phyloP scores from a whole-genome alignment of 2,113 vertebrate genomes.

The Argyrosomus japonicus region DNA sequence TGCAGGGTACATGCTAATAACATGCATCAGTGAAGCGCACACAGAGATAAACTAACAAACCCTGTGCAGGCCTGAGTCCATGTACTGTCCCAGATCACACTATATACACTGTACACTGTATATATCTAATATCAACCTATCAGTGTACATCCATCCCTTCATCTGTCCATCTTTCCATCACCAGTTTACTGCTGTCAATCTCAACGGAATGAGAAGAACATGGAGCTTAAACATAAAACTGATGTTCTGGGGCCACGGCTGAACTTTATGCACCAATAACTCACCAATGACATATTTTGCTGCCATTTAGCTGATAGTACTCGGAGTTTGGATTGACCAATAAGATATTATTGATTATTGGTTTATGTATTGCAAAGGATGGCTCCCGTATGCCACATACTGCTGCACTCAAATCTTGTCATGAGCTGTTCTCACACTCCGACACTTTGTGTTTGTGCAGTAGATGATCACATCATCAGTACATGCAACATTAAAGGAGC shows the following conservation, averaged over 20 bases:
- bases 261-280: slow-evolving; percentile 17
- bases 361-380: neutral
- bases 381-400: neutral
- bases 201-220: neutral
- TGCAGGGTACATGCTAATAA: slow-evolving; percentile 69
- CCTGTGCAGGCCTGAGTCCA: slow-evolving; percentile 53
- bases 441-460: neutral
- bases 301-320: neutral
- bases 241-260: slow-evolving; percentile 6
- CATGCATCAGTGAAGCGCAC: slow-evolving; percentile 66
- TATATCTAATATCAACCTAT: neutral
- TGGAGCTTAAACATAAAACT: neutral
- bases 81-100: slow-evolving; percentile 63
- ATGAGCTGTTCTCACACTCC: no score
- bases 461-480: neutral
- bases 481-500: no score
- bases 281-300: neutral
- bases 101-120: neutral
- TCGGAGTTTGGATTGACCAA: neutral
- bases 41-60: slow-evolving; percentile 56
- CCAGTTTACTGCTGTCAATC: neutral
- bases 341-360: neutral
- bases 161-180: neutral
- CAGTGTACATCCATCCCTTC: neutral
- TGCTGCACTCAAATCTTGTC: neutral